Evolutionary conservation across 2,113 vertebrate species (phyloP).

Genomic region (Pachypanchax playfairii): DNA sequence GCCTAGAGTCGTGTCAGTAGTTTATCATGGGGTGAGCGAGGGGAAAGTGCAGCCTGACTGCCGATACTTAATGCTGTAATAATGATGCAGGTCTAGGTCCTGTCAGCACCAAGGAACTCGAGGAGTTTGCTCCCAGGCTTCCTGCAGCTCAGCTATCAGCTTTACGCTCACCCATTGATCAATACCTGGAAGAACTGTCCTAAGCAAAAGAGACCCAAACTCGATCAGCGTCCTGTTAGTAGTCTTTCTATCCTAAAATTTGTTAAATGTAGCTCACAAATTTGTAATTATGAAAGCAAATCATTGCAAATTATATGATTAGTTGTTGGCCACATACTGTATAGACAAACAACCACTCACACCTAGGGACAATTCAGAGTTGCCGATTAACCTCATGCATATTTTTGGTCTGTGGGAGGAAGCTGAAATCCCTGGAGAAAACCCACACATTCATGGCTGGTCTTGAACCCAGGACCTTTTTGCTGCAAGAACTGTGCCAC

Average conservation of each 20-base stretch:
- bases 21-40: constrained; percentile 70
- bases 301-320: too few relatives aligned
- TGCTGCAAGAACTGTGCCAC: too few relatives aligned
- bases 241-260: background rate
- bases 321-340: too few relatives aligned
- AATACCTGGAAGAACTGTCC: constrained; percentile 62
- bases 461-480: too few relatives aligned
- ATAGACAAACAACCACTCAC: too few relatives aligned
- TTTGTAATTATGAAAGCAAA: background rate
- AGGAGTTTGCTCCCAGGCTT: constrained; percentile 59
- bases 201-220: constrained; percentile 45
- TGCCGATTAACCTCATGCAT: too few relatives aligned
- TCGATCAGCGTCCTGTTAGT: constrained; percentile 44
- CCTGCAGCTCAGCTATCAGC: constrained; percentile 62
- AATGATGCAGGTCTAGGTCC: constrained; percentile 67
- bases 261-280: background rate
- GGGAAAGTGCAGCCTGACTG: constrained; percentile 64
- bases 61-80: constrained; percentile 72
- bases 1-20: constrained; percentile 68
- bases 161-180: constrained; percentile 46
- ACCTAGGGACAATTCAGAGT: too few relatives aligned
- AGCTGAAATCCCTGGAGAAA: too few relatives aligned
- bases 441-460: too few relatives aligned
- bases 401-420: too few relatives aligned
- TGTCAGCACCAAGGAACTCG: constrained; percentile 57